phyloP scores from a whole-genome alignment of 2,113 vertebrate genomes.

The Scatophagus argus region DNA sequence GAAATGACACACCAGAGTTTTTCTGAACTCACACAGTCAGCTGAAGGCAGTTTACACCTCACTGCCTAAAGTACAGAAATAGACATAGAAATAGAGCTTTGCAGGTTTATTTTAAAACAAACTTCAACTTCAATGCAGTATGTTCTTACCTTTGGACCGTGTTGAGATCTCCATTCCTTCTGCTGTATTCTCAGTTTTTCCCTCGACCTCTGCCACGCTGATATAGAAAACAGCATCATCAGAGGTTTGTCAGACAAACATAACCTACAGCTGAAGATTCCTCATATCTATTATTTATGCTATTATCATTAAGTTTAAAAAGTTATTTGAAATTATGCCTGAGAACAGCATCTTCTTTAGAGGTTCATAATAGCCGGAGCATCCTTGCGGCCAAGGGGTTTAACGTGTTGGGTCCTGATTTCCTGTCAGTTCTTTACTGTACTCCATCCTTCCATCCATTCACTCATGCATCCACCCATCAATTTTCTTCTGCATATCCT shows the following conservation, averaged over 20 bases:
- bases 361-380: neutral
- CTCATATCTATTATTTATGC: neutral
- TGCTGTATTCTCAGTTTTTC: slow-evolving; percentile 89
- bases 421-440: neutral
- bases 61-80: neutral
- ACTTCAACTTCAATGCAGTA: neutral
- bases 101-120: neutral
- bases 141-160: slow-evolving; percentile 93
- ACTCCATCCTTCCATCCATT: neutral
- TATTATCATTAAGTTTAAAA: neutral
- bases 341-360: neutral
- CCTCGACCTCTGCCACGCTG: slow-evolving; percentile 93
- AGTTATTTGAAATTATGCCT: neutral
- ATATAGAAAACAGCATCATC: slow-evolving; percentile 65
- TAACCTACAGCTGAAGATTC: neutral
- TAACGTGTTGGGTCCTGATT: neutral
- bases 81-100: neutral
- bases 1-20: neutral
- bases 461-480: too few species aligned
- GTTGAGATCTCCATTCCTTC: slow-evolving; percentile 98
- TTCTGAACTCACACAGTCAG: neutral
- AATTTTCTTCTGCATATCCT: too few species aligned
- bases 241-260: slow-evolving; percentile 10
- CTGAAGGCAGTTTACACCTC: too few species aligned
- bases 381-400: neutral